A percentile compares a stretch with the other conserved stretches of the same genome.
Evolutionary conservation across 2,113 vertebrate genomes (phyloP).

Genomic region (Aptenodytes forsteri): DNA sequence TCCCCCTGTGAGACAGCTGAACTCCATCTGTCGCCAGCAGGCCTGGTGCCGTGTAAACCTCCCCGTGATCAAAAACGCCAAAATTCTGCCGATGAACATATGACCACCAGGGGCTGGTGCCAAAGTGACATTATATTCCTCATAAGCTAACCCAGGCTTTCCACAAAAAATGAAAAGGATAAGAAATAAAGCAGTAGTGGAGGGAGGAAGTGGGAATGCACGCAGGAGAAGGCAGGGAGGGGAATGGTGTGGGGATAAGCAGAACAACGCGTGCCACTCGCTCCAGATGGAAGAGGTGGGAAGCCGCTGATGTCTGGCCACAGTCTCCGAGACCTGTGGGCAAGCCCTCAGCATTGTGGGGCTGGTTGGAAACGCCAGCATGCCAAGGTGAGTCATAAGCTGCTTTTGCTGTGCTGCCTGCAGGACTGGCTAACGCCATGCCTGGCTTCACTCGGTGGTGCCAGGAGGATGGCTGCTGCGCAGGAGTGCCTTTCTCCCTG

Average conservation of each 20-base stretch:
- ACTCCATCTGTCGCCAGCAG: no score
- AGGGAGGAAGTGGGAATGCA: background rate
- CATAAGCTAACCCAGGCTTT: background rate
- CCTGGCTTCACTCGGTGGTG: background rate
- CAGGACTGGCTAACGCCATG: fast-evolving
- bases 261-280: fast-evolving
- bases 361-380: background rate
- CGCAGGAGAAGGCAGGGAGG: background rate
- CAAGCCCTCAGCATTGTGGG: fast-evolving
- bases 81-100: no score
- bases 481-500: background rate
- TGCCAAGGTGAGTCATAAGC: fast-evolving
- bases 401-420: background rate
- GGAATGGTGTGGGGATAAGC: background rate
- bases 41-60: no score
- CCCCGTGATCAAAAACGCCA: no score
- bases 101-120: no score
- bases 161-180: no score
- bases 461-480: background rate
- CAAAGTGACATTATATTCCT: fast-evolving
- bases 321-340: background rate
- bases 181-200: background rate
- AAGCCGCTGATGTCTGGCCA: background rate
- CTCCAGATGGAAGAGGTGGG: background rate
- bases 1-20: no score